Evolutionary conservation across 2,113 vertebrate species (phyloP).

Genomic region (Corythaeola cristata): DNA sequence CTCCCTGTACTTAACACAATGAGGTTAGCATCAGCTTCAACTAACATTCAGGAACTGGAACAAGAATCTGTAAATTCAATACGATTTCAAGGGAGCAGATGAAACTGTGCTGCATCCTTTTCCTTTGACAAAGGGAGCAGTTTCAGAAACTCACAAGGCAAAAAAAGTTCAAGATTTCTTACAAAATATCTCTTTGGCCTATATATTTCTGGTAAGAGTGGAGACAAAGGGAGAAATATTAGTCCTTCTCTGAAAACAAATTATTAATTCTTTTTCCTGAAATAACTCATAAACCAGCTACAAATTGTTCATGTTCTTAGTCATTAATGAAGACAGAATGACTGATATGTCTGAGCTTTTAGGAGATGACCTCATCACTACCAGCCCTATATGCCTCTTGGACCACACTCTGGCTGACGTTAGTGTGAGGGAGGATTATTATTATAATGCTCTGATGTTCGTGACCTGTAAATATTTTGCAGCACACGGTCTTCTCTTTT

Average conservation of each 20-base stretch:
- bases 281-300: background rate
- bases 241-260: background rate
- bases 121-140: background rate
- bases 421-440: background rate
- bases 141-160: background rate
- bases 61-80: background rate
- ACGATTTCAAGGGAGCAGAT: background rate
- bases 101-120: background rate
- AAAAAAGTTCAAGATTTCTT: background rate
- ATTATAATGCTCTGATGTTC: background rate
- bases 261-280: background rate
- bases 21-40: background rate
- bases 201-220: background rate
- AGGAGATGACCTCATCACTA: background rate
- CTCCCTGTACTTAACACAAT: background rate
- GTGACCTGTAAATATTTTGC: background rate
- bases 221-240: background rate
- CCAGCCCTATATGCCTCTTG: background rate
- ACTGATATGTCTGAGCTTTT: background rate
- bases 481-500: background rate
- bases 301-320: background rate
- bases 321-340: background rate
- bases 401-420: background rate
- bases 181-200: background rate
- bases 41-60: background rate